Percentiles rank a stretch among this genome's conserved stretches.
These are phyloP conservation scores for Nysson spinosus DNA, from an alignment of 2,888 invertebrate species.

Conservation along the genomic window DNA sequence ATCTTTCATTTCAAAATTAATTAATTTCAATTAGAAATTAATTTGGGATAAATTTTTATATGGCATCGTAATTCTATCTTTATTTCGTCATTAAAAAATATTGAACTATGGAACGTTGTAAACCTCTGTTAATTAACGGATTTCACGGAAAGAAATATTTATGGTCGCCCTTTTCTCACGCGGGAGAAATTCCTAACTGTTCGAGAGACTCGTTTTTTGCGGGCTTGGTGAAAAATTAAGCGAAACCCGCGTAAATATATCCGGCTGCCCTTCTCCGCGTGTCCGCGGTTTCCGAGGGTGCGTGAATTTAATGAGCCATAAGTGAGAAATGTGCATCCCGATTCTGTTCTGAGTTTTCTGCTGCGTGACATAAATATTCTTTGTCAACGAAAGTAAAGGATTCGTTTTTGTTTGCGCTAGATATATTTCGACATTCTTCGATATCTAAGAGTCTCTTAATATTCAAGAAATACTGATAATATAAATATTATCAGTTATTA, in stretches of 20 bases:
- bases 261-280: conserved; percentile 13
- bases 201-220: conserved; percentile 5
- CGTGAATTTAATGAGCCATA: conserved; percentile 45
- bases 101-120: too few species aligned
- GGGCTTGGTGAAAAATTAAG: conserved; percentile 18
- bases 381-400: conserved; percentile 16
- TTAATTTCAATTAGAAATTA: too few species aligned
- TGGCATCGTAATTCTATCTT: too few species aligned
- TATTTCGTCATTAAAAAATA: too few species aligned
- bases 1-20: too few species aligned
- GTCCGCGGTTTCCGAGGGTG: conserved; percentile 8
- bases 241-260: conserved; percentile 1
- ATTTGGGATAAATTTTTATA: too few species aligned
- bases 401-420: neutral
- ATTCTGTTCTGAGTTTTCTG: conserved; percentile 10
- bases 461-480: too few species aligned
- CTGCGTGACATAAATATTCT: conserved; percentile 11
- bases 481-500: too few species aligned
- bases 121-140: conserved; percentile 38
- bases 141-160: conserved; percentile 33
- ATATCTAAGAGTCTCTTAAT: too few species aligned
- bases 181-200: conserved; percentile 1
- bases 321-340: conserved; percentile 23
- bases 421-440: too few species aligned
- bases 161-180: conserved; percentile 8